phyloP scores from a whole-genome alignment of 1,140 invertebrate genomes.

The Apis florea region DNA sequence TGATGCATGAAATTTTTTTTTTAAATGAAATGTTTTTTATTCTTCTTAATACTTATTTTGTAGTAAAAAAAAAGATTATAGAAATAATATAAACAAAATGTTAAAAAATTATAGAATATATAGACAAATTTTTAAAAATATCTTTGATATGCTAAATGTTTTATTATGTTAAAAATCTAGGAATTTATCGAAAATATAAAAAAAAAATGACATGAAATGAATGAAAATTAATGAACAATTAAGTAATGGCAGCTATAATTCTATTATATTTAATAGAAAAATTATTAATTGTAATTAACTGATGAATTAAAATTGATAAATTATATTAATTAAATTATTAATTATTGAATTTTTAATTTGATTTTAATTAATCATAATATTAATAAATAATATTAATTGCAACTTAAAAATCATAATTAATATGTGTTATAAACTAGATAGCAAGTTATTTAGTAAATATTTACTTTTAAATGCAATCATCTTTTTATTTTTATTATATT shows the following conservation, averaged over 20 bases:
- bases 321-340: neutral
- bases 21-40: neutral
- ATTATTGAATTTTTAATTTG: neutral
- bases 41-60: constrained; percentile 21
- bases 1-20: constrained; percentile 24
- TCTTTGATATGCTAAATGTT: constrained; percentile 11
- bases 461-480: neutral
- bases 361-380: neutral
- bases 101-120: constrained; percentile 1
- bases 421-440: constrained; percentile 22
- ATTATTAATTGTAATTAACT: neutral
- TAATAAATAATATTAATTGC: neutral
- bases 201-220: neutral
- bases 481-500: neutral
- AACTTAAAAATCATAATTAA: constrained; percentile 12
- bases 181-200: constrained; percentile 11
- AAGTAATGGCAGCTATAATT: constrained; percentile 17
- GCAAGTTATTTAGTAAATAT: constrained; percentile 22
- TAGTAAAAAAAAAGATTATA: constrained; percentile 3
- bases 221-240: constrained; percentile 5
- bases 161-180: neutral
- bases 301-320: neutral
- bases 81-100: neutral
- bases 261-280: constrained; percentile 2
- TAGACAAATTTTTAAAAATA: constrained; percentile 20